These are phyloP conservation scores for Ips nitidus DNA, from an alignment of 1,140 invertebrate species.

Conservation along the genomic window DNA sequence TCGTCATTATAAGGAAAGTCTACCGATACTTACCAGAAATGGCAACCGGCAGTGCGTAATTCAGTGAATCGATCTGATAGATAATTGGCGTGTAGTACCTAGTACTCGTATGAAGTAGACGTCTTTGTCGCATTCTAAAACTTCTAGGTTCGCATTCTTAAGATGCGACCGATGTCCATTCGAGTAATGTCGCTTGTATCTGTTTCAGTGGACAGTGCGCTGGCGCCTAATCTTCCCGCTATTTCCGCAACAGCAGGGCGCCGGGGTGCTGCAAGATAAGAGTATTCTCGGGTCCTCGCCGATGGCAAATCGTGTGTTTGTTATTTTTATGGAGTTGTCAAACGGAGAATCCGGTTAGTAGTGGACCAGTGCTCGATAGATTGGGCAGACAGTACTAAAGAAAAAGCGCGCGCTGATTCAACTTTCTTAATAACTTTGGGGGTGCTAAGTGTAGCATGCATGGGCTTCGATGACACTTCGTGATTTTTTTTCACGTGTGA, in stretches of 20 bases:
- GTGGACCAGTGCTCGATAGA: slow-evolving; percentile 23
- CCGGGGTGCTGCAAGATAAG: slow-evolving; percentile 31
- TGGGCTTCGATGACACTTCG: neutral
- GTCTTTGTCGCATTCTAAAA: too few species aligned
- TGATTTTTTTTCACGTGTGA: neutral
- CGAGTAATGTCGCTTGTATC: slow-evolving; percentile 15
- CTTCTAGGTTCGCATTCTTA: slow-evolving; percentile 14
- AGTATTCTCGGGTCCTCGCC: slow-evolving; percentile 26
- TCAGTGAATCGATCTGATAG: too few species aligned
- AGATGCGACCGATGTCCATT: slow-evolving; percentile 18
- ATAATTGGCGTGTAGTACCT: too few species aligned
- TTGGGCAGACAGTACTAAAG: slow-evolving; percentile 5
- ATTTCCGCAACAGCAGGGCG: slow-evolving; percentile 34
- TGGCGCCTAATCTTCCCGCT: slow-evolving; percentile 30
- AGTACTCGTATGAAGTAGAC: too few species aligned
- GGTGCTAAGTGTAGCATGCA: too few species aligned
- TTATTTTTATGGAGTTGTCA: slow-evolving; percentile 29
- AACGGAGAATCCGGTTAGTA: slow-evolving; percentile 30
- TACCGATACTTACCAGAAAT: too few species aligned
- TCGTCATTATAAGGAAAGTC: too few species aligned
- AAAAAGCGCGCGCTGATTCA: slow-evolving; percentile 17
- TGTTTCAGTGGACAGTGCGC: slow-evolving; percentile 16
- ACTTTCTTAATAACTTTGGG: neutral
- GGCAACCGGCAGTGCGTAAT: too few species aligned
- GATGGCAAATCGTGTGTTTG: slow-evolving; percentile 27